Base-by-base conservation (phyloP, 2,888 invertebrate species). In the Agrenia bidenticulata region DNA sequence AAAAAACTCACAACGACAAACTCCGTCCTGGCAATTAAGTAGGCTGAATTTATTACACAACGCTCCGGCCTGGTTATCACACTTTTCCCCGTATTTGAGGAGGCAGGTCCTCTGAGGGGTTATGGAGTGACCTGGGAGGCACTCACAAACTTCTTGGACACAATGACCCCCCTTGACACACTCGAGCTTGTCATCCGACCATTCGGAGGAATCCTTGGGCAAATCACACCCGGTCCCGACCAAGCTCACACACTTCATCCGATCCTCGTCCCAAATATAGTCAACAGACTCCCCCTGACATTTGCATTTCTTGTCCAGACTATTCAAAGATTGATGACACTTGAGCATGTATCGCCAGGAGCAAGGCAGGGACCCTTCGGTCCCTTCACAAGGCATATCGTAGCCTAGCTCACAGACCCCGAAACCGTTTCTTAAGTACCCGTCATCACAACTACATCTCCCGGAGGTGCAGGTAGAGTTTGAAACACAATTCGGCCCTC, bases 101-200 rank as follows among this genome's bases (percentile, higher is more conserved):
- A 53, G 32, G 32, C 65, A 65, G 1, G 15, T 51, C 23, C 42
- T 11, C 15, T 61, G 61, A 11, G 51, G 50, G 17, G 64, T 61
- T 49, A 42, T 60, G 4, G 2, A 39, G 23, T 60, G 60, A 1
- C 51, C 64, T 7, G 27, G 42, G 41, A 26, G 13, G 24, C 65
- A 65, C 24, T 51, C 1, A 23, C 65, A 65, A 5, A 51, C 26
- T 17, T 13, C 21, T 9, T 39, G 23, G 2, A 54, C 21, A 37
- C 65, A 65, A 4, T 57, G 41, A 1, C 56, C 41, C 56, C 61
- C 37, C 24, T 51, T n/a, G 15, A 65, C 53, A 32, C 65, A 65
- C 42, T 65, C 65, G 13, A 61, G 21, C 21, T 57, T 19, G 45
- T 65, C 61, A 32, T 57, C 56, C 26, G 53, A 26, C 19, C 39